Conservation (phyloP, 2,797 vertebrate species). For the Manis pentadactyla region DNA sequence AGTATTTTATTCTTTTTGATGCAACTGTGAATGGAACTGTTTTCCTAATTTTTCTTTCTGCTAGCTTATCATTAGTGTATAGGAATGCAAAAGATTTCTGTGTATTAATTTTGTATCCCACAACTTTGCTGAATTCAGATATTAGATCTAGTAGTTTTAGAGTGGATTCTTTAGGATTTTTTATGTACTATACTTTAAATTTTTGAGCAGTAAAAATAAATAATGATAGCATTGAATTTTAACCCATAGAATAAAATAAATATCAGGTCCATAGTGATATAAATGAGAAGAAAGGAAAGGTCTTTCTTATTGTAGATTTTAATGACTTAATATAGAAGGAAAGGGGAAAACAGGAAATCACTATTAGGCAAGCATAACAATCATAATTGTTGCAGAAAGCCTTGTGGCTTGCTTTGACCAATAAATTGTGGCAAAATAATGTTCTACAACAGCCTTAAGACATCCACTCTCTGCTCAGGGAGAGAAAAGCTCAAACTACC, state of each 20-base stretch:
- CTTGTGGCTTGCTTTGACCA: neutral
- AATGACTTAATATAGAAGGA: neutral
- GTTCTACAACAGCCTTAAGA: neutral
- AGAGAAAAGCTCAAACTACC: neutral
- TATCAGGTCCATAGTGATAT: neutral
- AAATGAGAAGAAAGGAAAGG: neutral
- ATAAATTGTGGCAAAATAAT: neutral
- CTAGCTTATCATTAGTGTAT: too few relatives aligned
- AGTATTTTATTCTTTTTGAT: too few relatives aligned
- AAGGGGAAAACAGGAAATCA: conserved; percentile 3
- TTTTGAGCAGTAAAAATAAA: neutral
- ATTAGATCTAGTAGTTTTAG: too few relatives aligned
- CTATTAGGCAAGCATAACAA: neutral
- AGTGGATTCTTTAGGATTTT: too few relatives aligned
- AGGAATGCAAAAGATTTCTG: too few relatives aligned
- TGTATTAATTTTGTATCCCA: too few relatives aligned
- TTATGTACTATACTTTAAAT: too few relatives aligned
- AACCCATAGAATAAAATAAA: neutral
- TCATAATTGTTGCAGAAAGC: neutral
- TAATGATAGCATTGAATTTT: neutral
- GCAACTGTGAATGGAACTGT: too few relatives aligned
- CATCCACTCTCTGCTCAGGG: neutral
- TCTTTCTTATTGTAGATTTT: neutral
- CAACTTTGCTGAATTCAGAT: too few relatives aligned
- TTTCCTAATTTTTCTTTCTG: too few relatives aligned